These are phyloP conservation scores for Drosophila micromelanica DNA, from an alignment of 1,140 invertebrate species.

Conservation along the genomic window DNA sequence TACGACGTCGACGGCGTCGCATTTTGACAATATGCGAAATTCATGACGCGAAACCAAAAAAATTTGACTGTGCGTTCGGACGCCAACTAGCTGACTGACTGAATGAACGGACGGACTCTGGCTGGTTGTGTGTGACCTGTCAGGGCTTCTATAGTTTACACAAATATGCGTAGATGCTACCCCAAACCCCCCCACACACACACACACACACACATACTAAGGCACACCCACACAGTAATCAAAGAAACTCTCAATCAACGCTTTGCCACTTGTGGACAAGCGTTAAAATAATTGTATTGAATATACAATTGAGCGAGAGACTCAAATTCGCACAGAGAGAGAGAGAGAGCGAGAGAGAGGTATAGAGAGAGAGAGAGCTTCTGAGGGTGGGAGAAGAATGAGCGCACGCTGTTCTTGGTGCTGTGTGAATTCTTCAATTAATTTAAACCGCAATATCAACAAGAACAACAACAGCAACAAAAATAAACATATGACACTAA, in stretches of 20 bases:
- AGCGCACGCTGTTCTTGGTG: constrained; percentile 5
- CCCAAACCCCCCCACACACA: constrained; percentile 32
- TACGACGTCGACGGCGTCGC: constrained; percentile 53
- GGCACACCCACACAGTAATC: constrained; percentile 45
- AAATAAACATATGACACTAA: neutral
- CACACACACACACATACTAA: constrained; percentile 23
- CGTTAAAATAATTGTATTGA: constrained; percentile 50
- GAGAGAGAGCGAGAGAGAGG: constrained; percentile 18
- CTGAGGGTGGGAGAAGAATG: neutral
- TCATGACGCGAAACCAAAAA: constrained; percentile 29
- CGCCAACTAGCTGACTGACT: constrained; percentile 31
- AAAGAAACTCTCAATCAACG: constrained; percentile 82
- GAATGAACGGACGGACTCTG: neutral
- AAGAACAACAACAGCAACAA: too few species aligned
- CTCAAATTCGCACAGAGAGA: constrained; percentile 23
- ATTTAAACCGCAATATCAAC: constrained; percentile 47
- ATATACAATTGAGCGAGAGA: constrained; percentile 17
- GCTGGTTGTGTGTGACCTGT: constrained; percentile 33
- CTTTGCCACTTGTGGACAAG: constrained; percentile 54
- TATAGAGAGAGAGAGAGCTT: constrained; percentile 2
- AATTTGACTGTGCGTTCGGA: constrained; percentile 10
- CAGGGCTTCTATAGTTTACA: constrained; percentile 37
- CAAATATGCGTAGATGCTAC: constrained; percentile 22
- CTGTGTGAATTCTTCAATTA: constrained; percentile 70
- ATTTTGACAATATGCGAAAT: constrained; percentile 51